Base-by-base conservation (phyloP, 2,888 invertebrate genomes). In the Mongoloraphidia duomilia region DNA sequence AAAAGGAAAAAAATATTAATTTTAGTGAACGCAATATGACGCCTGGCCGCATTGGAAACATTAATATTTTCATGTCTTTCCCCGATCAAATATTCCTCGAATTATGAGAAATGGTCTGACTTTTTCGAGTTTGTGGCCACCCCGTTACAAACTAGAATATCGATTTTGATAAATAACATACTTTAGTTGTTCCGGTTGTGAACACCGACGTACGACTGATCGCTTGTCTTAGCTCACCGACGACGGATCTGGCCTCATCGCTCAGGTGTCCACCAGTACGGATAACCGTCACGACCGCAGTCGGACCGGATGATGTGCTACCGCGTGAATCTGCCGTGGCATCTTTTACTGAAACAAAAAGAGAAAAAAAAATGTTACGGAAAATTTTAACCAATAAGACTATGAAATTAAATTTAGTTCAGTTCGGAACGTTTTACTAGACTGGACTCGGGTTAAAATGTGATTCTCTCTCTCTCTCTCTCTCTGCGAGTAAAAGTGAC, bases 161-260 rank as follows among this genome's bases (percentile, higher is more conserved):
- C 41, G 35, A 2, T 35, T 11, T 13, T 42, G 17, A 26, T 37
- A 8, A 41, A 39, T 38, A 33, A 26, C 34, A 26, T 44, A 46
- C 39, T 12, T 49, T 49, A 9, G 1, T 17, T 41, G 70, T 70
- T 53, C 71, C 72, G 46, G 71, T 65, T 52, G 71, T 69, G 54
- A 69, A 68, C 37, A 72, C 70, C 11, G 74, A 73, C 37, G 70
- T 69, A 61, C 71, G 69, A 58, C 73, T 75, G 55, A 68, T 65
- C 55, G 71, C 68, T 56, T 71, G 68, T 56, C 72, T 71, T 52
- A 74, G 63, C 58, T 73, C 73, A 6, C 26, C 26, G 26, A 26
- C 26, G 26, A 26, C 26, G 26, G 60, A 61, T 56, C 65, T 10
- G 11, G 13, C 40, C 9, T 34, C 40, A 12, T 34, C 13, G 26